Conservation (phyloP, 2,888 invertebrate species). For the Dicyrtomina minuta region DNA sequence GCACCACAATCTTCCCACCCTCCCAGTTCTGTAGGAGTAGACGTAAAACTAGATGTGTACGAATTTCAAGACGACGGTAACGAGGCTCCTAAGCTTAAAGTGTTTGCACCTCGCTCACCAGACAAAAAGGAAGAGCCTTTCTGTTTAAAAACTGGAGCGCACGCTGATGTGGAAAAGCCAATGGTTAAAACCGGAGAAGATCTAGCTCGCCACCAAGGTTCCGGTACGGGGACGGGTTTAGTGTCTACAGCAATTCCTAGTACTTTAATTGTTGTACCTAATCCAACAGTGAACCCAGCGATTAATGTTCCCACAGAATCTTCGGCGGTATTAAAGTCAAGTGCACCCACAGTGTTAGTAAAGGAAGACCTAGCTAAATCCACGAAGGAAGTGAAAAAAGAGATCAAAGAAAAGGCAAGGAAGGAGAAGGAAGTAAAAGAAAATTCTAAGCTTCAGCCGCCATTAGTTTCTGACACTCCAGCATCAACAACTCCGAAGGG, state of each 20-base stretch:
- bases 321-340: too few relatives aligned
- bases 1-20: not conserved
- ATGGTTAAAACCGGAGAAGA: constrained; percentile 18
- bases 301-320: too few relatives aligned
- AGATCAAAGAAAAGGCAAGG: not conserved
- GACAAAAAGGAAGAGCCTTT: constrained; percentile 45
- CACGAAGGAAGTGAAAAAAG: not conserved
- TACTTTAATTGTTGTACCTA: too few relatives aligned
- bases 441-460: not conserved
- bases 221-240: not conserved
- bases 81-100: constrained; percentile 49
- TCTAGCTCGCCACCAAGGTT: not conserved
- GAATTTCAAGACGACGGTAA: constrained; percentile 50
- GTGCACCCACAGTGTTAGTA: too few relatives aligned
- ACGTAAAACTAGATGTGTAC: constrained; percentile 47
- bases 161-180: not conserved
- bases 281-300: too few relatives aligned
- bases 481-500: too few relatives aligned
- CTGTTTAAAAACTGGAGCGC: constrained; percentile 15
- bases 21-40: constrained; percentile 6
- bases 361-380: not conserved
- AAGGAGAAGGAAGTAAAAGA: constrained; percentile 10
- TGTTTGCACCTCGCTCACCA: constrained; percentile 48
- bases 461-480: not conserved
- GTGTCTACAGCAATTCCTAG: not conserved